Evolutionary conservation across 2,797 vertebrate species (phyloP), one percentile per base, ranked within the genome.

Genomic region (Channa striata): DNA sequence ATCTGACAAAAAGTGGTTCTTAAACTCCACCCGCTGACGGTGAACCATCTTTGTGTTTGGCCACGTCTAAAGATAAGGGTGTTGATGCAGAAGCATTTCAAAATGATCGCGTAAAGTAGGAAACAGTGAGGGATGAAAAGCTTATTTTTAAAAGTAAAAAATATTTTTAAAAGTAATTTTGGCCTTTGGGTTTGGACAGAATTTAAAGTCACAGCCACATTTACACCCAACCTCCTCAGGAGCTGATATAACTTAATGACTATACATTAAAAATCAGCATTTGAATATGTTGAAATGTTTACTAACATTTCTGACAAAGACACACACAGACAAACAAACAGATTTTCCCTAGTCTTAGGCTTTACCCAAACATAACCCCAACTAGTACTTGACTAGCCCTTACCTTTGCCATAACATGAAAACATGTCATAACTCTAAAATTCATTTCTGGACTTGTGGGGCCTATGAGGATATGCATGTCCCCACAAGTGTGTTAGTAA

Each of bases 121-220:
- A 30, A 30, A 6, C 6, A 30, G 25, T 30, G 25, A 30, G 25
- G 25, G 16, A 16, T 16, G 14, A 16, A 13, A 40, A 4, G 14
- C 39, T 30, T 6, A 42, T 39, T 73, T 52, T 40, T 20, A 13
- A 48, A 54, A 2, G 5, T 33, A 44, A 11, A 11, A 14, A 20
- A 11, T 6, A 42, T 39, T 73, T 52, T 40, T 20, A 13, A 48
- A 54, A 2, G 5, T 33, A 2, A 36, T 34, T 60, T 30, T 30
- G 25, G 25, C 16, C 13, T 56, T 43, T 71, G 36, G 39, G 23
- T 63, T 63, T 20, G 17, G 23, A 59, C 10, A 72, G 8, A 65
- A n/a, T 65, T 46, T 23, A 40, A 72, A 51, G 30, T 44, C 25
- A 30, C 25, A 30, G 25, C 25, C 25, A 30, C 25, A 30, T 4